Percentiles rank a stretch among this genome's conserved stretches.
Evolutionary conservation across 1,140 invertebrate species (phyloP).

Genomic region (Zaprionus ornatus): DNA sequence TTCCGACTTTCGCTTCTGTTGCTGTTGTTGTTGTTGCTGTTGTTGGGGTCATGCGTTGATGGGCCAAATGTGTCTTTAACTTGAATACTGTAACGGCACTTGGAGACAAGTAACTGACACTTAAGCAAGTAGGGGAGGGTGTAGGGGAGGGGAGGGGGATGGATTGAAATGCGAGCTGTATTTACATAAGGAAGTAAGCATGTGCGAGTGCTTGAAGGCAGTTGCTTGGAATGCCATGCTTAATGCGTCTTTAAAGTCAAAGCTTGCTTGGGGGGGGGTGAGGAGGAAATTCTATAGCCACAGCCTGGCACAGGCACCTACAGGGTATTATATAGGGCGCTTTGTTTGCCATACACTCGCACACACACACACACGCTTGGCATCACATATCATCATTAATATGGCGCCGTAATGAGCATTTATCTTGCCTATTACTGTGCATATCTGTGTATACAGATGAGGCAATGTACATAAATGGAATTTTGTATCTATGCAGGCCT

Average conservation of each 20-base stretch:
- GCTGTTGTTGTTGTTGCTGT: constrained; percentile 18
- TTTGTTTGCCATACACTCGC: background rate
- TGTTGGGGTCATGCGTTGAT: constrained; percentile 47
- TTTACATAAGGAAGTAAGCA: background rate
- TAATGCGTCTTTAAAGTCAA: background rate
- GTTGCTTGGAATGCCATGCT: background rate
- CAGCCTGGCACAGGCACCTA: background rate
- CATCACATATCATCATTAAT: constrained; percentile 60
- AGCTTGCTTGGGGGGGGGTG: too few relatives aligned
- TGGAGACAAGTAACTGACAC: constrained; percentile 31
- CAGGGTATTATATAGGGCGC: constrained; percentile 2
- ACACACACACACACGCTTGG: background rate
- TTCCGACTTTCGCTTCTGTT: constrained; percentile 4
- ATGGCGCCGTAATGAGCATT: constrained; percentile 62
- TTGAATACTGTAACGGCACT: constrained; percentile 61
- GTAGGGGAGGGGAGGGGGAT: background rate
- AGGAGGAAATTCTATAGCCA: constrained; percentile 1
- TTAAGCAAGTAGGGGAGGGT: background rate
- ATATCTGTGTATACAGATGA: constrained; percentile 36
- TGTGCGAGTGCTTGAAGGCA: background rate
- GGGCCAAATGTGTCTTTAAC: constrained; percentile 73
- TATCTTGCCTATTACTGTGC: constrained; percentile 52
- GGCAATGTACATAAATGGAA: constrained; percentile 45
- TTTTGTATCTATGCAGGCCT: constrained; percentile 30
- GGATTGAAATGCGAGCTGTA: constrained; percentile 2